phyloP scores from a whole-genome alignment of 1,140 invertebrate genomes.

The Ridgeia piscesae region DNA sequence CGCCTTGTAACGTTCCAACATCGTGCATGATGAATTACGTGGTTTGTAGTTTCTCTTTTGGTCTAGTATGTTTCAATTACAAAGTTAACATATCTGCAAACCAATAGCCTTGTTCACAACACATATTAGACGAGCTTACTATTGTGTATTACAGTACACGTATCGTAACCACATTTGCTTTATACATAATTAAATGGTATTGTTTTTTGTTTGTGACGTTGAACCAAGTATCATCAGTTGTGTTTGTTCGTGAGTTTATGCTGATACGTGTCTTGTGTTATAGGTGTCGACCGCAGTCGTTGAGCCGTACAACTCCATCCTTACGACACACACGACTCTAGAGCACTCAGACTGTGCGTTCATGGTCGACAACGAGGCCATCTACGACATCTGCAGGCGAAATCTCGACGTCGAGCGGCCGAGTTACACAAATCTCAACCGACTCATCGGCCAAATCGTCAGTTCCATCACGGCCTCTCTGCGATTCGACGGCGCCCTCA shows the following conservation, averaged over 20 bases:
- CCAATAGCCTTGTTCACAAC: no score
- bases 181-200: no score
- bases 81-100: no score
- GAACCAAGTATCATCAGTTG: not conserved
- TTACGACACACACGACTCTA: not conserved
- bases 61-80: no score
- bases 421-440: not conserved
- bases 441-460: not conserved
- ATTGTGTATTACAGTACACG: no score
- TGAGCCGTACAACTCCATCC: not conserved
- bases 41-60: no score
- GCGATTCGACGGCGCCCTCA: not conserved
- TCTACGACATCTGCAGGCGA: not conserved
- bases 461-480: not conserved
- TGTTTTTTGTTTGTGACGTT: not conserved
- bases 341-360: not conserved
- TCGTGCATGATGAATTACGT: no score
- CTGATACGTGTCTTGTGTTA: not conserved
- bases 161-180: no score
- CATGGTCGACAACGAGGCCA: not conserved
- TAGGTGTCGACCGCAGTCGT: not conserved
- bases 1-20: no score
- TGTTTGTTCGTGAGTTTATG: no score
- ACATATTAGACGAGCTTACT: no score
- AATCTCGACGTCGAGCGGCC: not conserved